These are phyloP conservation scores for Carassius carassius DNA, from an alignment of 2,113 vertebrate species.

Conservation along the genomic window DNA sequence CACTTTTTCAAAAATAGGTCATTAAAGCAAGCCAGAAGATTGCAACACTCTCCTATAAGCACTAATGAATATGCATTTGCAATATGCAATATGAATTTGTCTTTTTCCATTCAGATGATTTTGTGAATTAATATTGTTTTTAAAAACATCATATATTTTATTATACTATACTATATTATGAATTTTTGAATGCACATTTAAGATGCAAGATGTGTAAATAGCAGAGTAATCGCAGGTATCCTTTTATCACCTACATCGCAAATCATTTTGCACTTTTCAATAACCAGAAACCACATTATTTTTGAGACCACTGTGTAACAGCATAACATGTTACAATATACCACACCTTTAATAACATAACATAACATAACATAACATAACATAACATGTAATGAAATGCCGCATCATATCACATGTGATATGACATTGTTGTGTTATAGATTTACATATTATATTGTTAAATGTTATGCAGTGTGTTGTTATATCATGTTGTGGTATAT, in stretches of 20 bases:
- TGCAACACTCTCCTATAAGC: not conserved
- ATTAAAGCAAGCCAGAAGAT: not conserved
- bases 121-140: not conserved
- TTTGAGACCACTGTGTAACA: no score
- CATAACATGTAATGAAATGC: no score
- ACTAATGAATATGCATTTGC: not conserved
- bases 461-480: not conserved
- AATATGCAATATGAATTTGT: not conserved
- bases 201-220: not conserved
- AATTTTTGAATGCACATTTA: not conserved
- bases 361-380: no score
- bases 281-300: no score
- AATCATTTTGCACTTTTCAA: no score
- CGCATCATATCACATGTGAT: no score
- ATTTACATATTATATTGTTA: not conserved
- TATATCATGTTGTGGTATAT: not conserved
- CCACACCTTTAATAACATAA: not conserved
- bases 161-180: not conserved
- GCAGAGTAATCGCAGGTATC: not conserved
- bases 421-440: no score
- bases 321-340: no score
- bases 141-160: not conserved
- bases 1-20: not conserved
- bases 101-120: not conserved
- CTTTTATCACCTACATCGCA: no score